Percentiles rank a stretch among this genome's conserved stretches.
Evolutionary conservation across 1,140 invertebrate species (phyloP).

Genomic region (Ceratosolen solmsi): DNA sequence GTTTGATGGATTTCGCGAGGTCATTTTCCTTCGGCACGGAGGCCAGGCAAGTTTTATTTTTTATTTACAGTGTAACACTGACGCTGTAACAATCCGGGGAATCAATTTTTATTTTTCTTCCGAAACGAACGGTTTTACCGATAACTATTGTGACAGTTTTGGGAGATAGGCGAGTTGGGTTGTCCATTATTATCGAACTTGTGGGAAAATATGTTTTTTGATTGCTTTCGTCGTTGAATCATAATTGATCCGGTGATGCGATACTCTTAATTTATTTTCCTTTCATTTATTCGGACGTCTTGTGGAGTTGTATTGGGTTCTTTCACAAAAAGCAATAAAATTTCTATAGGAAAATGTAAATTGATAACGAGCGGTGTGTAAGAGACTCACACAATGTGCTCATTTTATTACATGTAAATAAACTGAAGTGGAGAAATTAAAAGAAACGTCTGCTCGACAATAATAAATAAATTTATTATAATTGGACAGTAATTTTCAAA

Average conservation of each 20-base stretch:
- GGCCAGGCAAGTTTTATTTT: not conserved
- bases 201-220: constrained; percentile 20
- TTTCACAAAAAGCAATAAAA: too few relatives aligned
- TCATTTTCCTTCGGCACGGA: constrained; percentile 30
- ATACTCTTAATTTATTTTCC: not conserved
- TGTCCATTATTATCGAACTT: not conserved
- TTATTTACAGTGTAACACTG: not conserved
- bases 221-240: constrained; percentile 11
- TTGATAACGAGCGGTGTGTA: too few relatives aligned
- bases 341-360: too few relatives aligned
- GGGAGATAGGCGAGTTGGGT: constrained; percentile 14
- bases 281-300: not conserved
- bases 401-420: too few relatives aligned
- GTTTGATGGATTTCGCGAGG: constrained; percentile 43
- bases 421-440: too few relatives aligned
- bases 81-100: constrained; percentile 2
- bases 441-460: too few relatives aligned
- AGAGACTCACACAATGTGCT: too few relatives aligned
- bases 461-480: too few relatives aligned
- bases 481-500: too few relatives aligned
- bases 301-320: too few relatives aligned
- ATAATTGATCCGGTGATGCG: not conserved
- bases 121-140: constrained; percentile 21
- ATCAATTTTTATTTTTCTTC: constrained; percentile 41
- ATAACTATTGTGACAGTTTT: constrained; percentile 35